phyloP scores from a whole-genome alignment of 2,888 invertebrate species.

The Crossocerus cetratus region DNA sequence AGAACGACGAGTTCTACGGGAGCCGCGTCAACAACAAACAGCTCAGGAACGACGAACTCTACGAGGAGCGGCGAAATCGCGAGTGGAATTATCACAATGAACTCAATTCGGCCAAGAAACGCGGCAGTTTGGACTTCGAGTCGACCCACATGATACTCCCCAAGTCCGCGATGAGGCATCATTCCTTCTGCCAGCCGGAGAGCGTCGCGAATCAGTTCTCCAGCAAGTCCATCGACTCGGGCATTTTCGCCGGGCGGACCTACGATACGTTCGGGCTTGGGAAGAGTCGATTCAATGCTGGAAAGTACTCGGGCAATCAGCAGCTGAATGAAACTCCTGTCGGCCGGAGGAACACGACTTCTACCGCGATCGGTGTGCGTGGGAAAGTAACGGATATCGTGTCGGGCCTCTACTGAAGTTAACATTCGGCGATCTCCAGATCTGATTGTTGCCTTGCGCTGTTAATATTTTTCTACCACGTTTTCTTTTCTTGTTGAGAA shows the following conservation, averaged over 20 bases:
- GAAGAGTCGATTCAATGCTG: constrained; percentile 73
- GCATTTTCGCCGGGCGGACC: constrained; percentile 67
- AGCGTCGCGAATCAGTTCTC: constrained; percentile 56
- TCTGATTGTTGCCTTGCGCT: no score
- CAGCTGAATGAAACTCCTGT: constrained; percentile 50
- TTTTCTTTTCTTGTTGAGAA: no score
- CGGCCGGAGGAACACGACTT: constrained; percentile 62
- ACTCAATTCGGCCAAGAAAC: constrained; percentile 51
- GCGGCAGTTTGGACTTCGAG: constrained; percentile 39
- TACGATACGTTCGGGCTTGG: constrained; percentile 73
- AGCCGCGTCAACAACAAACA: constrained; percentile 48
- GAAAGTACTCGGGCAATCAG: constrained; percentile 72
- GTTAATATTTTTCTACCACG: no score
- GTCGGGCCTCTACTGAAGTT: constrained; percentile 71
- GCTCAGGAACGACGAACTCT: constrained; percentile 67
- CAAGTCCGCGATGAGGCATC: constrained; percentile 43
- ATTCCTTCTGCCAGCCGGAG: constrained; percentile 56
- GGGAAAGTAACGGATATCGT: constrained; percentile 74
- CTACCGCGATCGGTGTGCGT: constrained; percentile 62
- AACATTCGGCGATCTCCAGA: no score
- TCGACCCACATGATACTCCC: constrained; percentile 40
- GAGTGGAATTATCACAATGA: constrained; percentile 63
- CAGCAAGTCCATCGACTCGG: constrained; percentile 59
- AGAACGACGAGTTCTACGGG: constrained; percentile 55
- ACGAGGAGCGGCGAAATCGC: constrained; percentile 58